Percentiles rank a stretch among this genome's conserved stretches.
Evolutionary conservation across 2,888 invertebrate species (phyloP).

Genomic region (Hirtodrosophila confusa): DNA sequence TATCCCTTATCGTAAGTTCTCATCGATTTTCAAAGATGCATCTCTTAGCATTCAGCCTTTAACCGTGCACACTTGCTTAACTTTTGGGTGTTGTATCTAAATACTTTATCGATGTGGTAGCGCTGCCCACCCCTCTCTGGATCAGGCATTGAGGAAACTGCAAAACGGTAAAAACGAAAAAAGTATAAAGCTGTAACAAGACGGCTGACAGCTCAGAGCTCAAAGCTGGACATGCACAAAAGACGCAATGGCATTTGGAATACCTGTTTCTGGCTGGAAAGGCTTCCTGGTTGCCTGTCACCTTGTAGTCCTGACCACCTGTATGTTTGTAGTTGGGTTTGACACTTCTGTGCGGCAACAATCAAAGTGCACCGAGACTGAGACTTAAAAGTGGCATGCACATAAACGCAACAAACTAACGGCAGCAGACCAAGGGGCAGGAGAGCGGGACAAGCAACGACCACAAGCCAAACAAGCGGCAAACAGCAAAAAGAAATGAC

Average conservation of each 20-base stretch:
- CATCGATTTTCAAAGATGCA: no score
- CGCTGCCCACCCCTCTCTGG: no score
- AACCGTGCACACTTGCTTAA: no score
- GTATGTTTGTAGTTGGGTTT: constrained; percentile 48
- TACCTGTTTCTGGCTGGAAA: constrained; percentile 20
- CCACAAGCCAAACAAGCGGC: constrained; percentile 73
- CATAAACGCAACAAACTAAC: constrained; percentile 55
- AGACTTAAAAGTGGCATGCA: constrained; percentile 59
- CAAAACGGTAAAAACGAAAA: constrained; percentile 1
- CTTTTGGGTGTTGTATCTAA: no score
- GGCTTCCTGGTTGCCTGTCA: constrained; percentile 12
- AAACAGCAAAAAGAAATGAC: constrained; percentile 62
- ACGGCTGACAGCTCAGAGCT: constrained; percentile 40
- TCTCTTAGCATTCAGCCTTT: no score
- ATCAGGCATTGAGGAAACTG: no score
- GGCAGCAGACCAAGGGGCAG: constrained; percentile 1
- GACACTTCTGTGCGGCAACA: constrained; percentile 57
- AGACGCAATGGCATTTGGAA: constrained; percentile 17
- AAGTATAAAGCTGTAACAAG: constrained; percentile 27
- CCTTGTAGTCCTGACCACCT: not conserved
- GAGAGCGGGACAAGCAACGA: constrained; percentile 21
- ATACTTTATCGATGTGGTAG: no score
- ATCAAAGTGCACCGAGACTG: constrained; percentile 65
- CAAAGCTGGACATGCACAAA: constrained; percentile 39
- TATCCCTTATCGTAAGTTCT: no score